phyloP scores from a whole-genome alignment of 2,113 vertebrate species.

The Cathartes aura region DNA sequence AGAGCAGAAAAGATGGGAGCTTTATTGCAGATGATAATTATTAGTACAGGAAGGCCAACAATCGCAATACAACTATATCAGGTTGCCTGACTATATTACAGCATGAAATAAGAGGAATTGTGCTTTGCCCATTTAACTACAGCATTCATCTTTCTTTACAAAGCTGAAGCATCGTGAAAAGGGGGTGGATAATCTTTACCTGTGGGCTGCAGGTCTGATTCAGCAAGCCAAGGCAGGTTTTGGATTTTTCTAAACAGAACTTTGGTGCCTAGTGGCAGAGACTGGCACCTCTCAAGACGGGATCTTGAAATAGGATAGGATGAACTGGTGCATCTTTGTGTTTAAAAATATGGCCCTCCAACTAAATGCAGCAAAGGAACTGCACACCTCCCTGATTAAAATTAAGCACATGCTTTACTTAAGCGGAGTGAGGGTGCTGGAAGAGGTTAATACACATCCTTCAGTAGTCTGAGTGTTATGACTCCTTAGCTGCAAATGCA shows the following conservation, averaged over 20 bases:
- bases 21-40: background rate
- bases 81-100: background rate
- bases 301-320: background rate
- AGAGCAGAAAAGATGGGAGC: background rate
- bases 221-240: background rate
- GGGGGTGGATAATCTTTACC: background rate
- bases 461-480: background rate
- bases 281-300: accelerated
- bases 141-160: background rate
- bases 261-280: background rate
- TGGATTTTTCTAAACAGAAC: background rate
- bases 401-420: background rate
- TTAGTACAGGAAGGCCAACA: background rate
- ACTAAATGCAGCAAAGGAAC: background rate
- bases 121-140: background rate
- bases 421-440: background rate
- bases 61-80: background rate
- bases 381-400: background rate
- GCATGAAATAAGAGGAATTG: background rate
- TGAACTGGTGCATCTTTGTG: background rate
- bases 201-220: background rate
- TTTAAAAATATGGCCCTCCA: background rate
- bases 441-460: background rate
- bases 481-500: background rate
- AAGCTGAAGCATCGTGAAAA: background rate